Percentiles rank a stretch among this genome's conserved stretches.
Evolutionary conservation across 2,888 invertebrate species (phyloP).

Genomic region (Mamestra brassicae): DNA sequence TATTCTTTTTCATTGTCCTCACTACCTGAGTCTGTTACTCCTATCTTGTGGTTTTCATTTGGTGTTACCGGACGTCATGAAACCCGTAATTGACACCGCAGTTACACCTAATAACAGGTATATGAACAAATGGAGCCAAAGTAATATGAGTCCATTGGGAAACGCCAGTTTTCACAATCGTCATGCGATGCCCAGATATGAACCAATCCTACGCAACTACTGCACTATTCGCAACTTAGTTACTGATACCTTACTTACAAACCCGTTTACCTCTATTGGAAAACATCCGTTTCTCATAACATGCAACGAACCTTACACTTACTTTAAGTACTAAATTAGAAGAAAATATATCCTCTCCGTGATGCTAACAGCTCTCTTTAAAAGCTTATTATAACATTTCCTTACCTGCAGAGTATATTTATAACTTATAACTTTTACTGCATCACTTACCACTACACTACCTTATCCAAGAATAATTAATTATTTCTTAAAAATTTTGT

Average conservation of each 20-base stretch:
- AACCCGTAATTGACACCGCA: conserved; percentile 9
- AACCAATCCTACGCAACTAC: conserved; percentile 37
- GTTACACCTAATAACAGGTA: background rate
- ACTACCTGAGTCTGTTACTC: background rate
- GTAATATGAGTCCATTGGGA: conserved; percentile 42
- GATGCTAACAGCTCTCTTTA: conserved; percentile 15
- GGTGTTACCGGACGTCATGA: background rate
- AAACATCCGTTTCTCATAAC: conserved; percentile 45
- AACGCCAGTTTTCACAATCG: conserved; percentile 49
- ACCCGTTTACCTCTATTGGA: conserved; percentile 44
- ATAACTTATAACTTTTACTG: background rate
- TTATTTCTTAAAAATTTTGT: background rate
- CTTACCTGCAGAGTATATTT: background rate
- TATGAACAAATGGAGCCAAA: conserved; percentile 30
- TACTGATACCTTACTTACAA: conserved; percentile 30
- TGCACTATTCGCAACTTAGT: conserved; percentile 26
- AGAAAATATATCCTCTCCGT: conserved; percentile 11
- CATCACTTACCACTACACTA: background rate
- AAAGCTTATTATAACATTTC: conserved; percentile 11
- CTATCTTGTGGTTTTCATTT: background rate
- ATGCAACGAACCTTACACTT: conserved; percentile 27
- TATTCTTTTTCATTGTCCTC: background rate
- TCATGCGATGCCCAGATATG: conserved; percentile 55
- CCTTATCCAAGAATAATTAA: background rate
- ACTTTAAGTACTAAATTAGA: conserved; percentile 22